Base-by-base conservation (phyloP, 1,140 invertebrate genomes). In the Drosophila erecta region DNA sequence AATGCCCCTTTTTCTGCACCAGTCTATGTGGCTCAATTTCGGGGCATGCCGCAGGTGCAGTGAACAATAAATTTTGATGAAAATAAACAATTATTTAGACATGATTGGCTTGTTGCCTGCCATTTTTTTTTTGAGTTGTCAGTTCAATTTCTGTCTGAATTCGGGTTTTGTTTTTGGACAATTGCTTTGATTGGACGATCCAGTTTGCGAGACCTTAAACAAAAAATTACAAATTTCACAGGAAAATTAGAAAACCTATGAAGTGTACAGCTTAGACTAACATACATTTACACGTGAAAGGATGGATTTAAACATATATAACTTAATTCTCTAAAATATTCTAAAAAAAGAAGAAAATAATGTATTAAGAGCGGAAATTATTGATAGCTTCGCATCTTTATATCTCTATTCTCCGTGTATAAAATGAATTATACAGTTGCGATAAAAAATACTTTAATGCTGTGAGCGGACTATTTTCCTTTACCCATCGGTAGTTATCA, bases 41-140 rank as follows among this genome's bases (percentile, higher is more conserved):
- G 54, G 60, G 47, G 17, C n/a, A 38, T 71, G 79, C 65, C 78
- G 47, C 83, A 86, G 83, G 81, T 86, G 81, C 65, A 71, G 47
- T 64, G 51, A 79, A 70, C 83, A 83, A 86, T 86, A 86, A 79
- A 83, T 86, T 87, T 71, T 79, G 60, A 51, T 76, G 43, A 79
- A 81, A 81, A 87, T 72, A 86, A 87, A 87, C 83, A 86, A 87
- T 69, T 76, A 79, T 79, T 60, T 53, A 54, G 65, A 75, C 74
- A 86, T 64, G 78, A 74, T 65, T 66, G 71, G 41, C 44, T 56
- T 57, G 60, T 46, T 72, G 58, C 41, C 6, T 38, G 30, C 11
- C 11, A 38, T 17, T 17, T 17, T 17, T 73, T 40, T 51, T 37
- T 72, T 54, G 41, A 69, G 51, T 46, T 51, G 4, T 6, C 5